Evolutionary conservation across 2,888 invertebrate species (phyloP), one percentile per base, ranked within the genome.

Genomic region (Oxycera nigricornis): DNA sequence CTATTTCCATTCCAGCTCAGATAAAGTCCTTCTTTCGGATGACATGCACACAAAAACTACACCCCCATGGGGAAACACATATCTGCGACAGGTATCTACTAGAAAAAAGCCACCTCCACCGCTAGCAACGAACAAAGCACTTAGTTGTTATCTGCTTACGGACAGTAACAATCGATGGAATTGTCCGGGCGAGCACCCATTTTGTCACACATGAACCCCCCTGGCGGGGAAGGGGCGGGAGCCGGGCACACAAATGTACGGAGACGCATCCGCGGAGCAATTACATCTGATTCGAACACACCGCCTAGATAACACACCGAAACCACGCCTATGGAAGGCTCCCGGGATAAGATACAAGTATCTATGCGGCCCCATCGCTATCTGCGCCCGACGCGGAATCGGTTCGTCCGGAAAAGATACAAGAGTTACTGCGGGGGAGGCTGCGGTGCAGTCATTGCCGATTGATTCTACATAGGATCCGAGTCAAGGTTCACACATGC

Each of bases 311-410:
- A 70, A 39, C 39, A 73, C 28, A 67, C 73, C 57, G 73, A 73
- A 73, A 75, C 75, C 75, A 75, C 75, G 75, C 75, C 75, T 75
- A 73, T 73, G 61, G 73, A 59, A 28, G 30, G 67, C 24, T 22
- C 24, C 39, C n/a, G 7, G 61, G 14, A 22, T 22, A 9, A 65
- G 65, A 65, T 41, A 65, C 65, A 41, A 41, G 65, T 65, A 65
- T 65, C 65, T 65, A 20, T 22, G n/a, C 39, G 65, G 41, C 35
- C 11, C 65, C 65, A 65, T 65, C 41, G 65, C 65, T 65, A 39
- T 65, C 65, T 65, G 65, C n/a, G n/a, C n/a, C n/a, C n/a, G n/a
- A n/a, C n/a, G n/a, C n/a, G n/a, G n/a, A n/a, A n/a, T n/a, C n/a
- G n/a, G n/a, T n/a, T n/a, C n/a, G n/a, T n/a, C n/a, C n/a, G n/a